phyloP scores from a whole-genome alignment of 2,888 invertebrate genomes.

The Escarpia spicata region DNA sequence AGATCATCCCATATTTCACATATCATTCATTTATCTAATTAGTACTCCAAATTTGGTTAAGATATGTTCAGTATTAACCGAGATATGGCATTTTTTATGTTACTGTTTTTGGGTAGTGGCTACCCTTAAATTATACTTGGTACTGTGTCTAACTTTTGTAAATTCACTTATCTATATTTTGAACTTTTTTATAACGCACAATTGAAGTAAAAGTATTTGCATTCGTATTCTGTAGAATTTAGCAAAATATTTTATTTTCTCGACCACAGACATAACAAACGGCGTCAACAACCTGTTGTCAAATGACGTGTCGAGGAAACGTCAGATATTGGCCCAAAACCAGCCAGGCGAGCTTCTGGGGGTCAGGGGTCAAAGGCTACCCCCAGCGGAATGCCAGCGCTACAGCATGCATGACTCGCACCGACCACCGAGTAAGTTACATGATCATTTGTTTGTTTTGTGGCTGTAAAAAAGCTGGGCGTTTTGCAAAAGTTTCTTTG shows the following conservation, averaged over 20 bases:
- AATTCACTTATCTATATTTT: neutral
- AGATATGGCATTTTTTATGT: neutral
- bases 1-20: too few species aligned
- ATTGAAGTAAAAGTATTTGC: too few species aligned
- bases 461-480: neutral
- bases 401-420: neutral
- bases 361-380: neutral
- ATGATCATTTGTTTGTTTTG: neutral
- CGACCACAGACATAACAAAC: neutral
- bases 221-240: neutral
- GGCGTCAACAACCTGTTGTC: neutral
- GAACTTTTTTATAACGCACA: too few species aligned
- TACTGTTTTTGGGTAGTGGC: neutral
- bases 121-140: neutral
- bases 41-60: too few species aligned
- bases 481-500: neutral
- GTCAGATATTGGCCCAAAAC: neutral
- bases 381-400: neutral
- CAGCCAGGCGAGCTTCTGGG: neutral
- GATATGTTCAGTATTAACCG: too few species aligned
- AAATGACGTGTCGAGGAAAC: neutral
- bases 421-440: neutral
- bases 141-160: neutral
- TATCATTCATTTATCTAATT: too few species aligned
- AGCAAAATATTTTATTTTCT: neutral